Evolutionary conservation across 2,113 vertebrate genomes (phyloP), one percentile per base, ranked within the genome.

Genomic region (Coregonus clupeaformis): DNA sequence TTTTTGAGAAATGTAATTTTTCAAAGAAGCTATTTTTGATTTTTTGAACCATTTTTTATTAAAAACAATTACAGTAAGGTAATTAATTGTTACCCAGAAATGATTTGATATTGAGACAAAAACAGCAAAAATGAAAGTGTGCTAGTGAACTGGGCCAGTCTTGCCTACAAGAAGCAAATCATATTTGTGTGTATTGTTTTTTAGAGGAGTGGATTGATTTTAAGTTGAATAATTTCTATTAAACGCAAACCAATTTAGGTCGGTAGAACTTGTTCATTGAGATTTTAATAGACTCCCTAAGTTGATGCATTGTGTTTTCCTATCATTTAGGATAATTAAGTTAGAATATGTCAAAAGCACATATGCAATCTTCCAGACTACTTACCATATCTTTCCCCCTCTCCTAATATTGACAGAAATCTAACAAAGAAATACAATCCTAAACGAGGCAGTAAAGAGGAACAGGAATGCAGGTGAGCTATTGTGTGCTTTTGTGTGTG

Each of bases 351-450:
- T 59, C n/a, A n/a, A n/a, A n/a, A n/a, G 3, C n/a, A 16, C 11
- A 49, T 36, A 16, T 5, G 4, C 47, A 12, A 49, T 16, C 49
- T 52, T 52, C 49, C 49, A 52, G 16, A 18, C 12, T 52, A n/a
- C 29, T 67, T 32, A 29, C 29, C 30, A 11, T 1, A 14, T 45
- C 27, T 12, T 7, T 74, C 27, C 78, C 65, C 27, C 29, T 6
- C 60, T 82, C 74, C 85, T 47, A 59, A 68, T 83, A 1, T 82
- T 72, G 63, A 62, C 89, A 97, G 96, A 89, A 96, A 91, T 86
- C 90, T 97, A 75, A 95, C 94, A 49, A 97, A 96, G 89, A 97
- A 96, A 80, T 96, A 95, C 60, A 92, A 94, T 76, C 90, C 93
- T 29, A 97, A 97, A 86, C 91, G 94, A 85, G 92, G 90, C 64